Percentiles rank a stretch among this genome's conserved stretches.
These are phyloP conservation scores for Unio pictorum DNA, from an alignment of 2,888 invertebrate species.

Conservation along the genomic window DNA sequence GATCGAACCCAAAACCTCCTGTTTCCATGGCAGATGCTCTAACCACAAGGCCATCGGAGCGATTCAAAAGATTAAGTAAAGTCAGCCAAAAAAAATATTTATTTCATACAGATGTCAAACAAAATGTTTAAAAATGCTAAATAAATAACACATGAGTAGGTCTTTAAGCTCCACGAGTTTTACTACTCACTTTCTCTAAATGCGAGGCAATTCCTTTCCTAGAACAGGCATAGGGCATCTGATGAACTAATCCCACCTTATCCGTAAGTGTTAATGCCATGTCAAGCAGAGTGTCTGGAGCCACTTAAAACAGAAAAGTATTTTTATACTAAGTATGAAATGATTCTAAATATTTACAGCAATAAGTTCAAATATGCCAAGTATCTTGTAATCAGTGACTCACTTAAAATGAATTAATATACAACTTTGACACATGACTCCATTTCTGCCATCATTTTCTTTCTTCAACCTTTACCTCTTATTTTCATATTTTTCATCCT, in stretches of 20 bases:
- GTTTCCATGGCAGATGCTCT: too few relatives aligned
- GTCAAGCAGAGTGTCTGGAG: constrained; percentile 92
- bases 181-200: constrained; percentile 86
- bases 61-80: not conserved
- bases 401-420: too few relatives aligned
- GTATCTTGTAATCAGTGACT: not conserved
- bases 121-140: not conserved
- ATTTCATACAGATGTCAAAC: not conserved
- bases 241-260: constrained; percentile 93
- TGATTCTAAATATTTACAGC: too few relatives aligned
- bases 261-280: constrained; percentile 95
- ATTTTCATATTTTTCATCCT: too few relatives aligned
- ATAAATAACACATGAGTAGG: not conserved
- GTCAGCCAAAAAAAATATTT: not conserved
- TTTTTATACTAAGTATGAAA: not conserved
- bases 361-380: too few relatives aligned
- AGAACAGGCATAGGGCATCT: constrained; percentile 89
- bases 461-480: too few relatives aligned
- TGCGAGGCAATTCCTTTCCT: constrained; percentile 88
- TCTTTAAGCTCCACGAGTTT: not conserved
- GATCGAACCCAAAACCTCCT: too few relatives aligned
- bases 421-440: too few relatives aligned
- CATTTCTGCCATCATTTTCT: too few relatives aligned
- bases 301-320: constrained; percentile 77
- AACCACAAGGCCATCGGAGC: too few relatives aligned